Evolutionary conservation across 2,797 vertebrate genomes (phyloP).

Genomic region (Echiichthys vipera): DNA sequence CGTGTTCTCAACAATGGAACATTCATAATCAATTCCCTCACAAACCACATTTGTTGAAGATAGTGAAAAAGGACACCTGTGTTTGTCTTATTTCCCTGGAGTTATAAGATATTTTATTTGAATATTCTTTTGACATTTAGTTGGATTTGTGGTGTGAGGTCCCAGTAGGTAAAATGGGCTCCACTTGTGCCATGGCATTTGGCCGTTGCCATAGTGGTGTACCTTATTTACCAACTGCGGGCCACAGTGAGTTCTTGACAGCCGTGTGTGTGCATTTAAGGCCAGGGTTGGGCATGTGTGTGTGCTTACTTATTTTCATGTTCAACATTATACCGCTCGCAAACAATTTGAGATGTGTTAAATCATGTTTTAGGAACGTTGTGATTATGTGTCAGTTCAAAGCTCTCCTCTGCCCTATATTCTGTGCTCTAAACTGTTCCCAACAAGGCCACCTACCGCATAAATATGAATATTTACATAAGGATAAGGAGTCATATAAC

Average conservation of each 20-base stretch:
- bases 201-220: slow-evolving; percentile 51
- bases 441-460: slow-evolving; percentile 9
- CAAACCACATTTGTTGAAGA: slow-evolving; percentile 28
- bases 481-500: slow-evolving; percentile 59
- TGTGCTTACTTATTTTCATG: not conserved
- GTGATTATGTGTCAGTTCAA: not conserved
- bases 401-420: slow-evolving; percentile 9
- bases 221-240: slow-evolving; percentile 52
- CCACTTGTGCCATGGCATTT: slow-evolving; percentile 72
- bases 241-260: slow-evolving; percentile 54
- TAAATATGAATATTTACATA: slow-evolving; percentile 61
- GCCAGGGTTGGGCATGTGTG: not conserved
- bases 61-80: slow-evolving; percentile 16
- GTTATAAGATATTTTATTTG: slow-evolving; percentile 44
- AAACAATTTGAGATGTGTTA: slow-evolving; percentile 13
- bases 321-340: slow-evolving; percentile 11
- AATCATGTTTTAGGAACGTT: not conserved
- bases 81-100: slow-evolving; percentile 35
- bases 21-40: slow-evolving; percentile 5
- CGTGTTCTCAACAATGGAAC: not conserved
- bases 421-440: slow-evolving; percentile 2
- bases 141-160: slow-evolving; percentile 50
- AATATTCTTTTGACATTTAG: slow-evolving; percentile 67
- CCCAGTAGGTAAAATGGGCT: slow-evolving; percentile 64
- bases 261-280: slow-evolving; percentile 20